These are phyloP conservation scores for Drosophila mimetica DNA, from an alignment of 2,888 invertebrate species.

Conservation along the genomic window DNA sequence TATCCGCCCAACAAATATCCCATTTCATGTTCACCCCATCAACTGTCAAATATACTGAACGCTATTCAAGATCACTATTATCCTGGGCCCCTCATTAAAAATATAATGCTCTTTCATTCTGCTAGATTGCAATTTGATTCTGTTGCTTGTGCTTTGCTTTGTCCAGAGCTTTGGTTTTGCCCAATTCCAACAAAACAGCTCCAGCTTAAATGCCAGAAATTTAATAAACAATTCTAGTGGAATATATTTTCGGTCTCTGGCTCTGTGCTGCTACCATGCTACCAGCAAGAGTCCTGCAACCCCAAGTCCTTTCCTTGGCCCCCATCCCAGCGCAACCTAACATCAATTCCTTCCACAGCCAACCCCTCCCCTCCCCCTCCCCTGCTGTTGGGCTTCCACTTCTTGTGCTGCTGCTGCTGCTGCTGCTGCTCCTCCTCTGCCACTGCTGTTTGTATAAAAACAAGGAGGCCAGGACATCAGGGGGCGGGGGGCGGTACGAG, in stretches of 20 bases:
- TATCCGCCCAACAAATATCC: neutral
- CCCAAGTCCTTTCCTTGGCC: conserved; percentile 31
- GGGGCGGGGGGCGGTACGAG: conserved; percentile 25
- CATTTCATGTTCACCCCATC: neutral
- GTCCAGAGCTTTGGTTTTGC: conserved; percentile 26
- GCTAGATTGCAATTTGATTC: conserved; percentile 38
- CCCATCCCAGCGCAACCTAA: conserved; percentile 25
- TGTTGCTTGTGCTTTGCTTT: conserved; percentile 11
- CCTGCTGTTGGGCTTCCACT: conserved; percentile 45
- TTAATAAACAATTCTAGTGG: conserved; percentile 77
- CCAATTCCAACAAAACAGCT: conserved; percentile 50
- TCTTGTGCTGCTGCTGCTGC: conserved; percentile 44
- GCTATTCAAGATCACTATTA: conserved; percentile 26
- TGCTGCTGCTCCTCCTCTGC: conserved; percentile 33
- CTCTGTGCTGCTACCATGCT: conserved; percentile 13
- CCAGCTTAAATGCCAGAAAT: conserved; percentile 78
- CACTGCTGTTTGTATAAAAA: conserved; percentile 69
- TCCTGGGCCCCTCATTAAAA: conserved; percentile 26
- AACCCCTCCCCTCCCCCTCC: conserved; percentile 19
- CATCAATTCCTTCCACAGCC: conserved; percentile 46
- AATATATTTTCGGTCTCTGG: conserved; percentile 62
- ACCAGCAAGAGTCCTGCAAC: conserved; percentile 36
- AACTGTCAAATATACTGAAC: neutral
- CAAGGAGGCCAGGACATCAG: conserved; percentile 56
- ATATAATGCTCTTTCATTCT: conserved; percentile 11